Evolutionary conservation across 1,140 invertebrate species (phyloP).

Genomic region (Drosophila navojoa): DNA sequence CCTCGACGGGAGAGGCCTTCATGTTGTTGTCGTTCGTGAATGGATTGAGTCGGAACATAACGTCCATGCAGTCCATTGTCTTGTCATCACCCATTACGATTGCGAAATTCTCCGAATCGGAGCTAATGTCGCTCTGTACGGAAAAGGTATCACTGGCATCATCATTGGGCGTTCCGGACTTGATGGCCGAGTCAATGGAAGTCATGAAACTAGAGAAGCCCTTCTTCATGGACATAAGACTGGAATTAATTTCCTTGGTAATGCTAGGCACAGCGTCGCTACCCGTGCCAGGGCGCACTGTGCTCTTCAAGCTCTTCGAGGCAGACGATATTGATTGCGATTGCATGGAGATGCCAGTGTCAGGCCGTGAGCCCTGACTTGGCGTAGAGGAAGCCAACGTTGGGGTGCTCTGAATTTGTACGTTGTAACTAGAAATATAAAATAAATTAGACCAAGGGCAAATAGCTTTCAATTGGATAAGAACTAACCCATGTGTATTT

Average conservation of each 20-base stretch:
- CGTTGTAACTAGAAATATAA: constrained; percentile 68
- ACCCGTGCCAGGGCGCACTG: constrained; percentile 34
- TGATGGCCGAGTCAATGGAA: constrained; percentile 91
- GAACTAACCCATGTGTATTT: constrained; percentile 79
- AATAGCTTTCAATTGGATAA: not conserved
- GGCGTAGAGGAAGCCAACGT: constrained; percentile 75
- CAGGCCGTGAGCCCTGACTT: constrained; percentile 80
- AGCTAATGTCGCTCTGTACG: constrained; percentile 90
- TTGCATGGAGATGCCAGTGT: constrained; percentile 83
- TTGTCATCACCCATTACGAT: constrained; percentile 88
- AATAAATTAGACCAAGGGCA: not conserved
- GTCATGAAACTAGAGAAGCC: constrained; percentile 91
- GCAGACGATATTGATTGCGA: constrained; percentile 71
- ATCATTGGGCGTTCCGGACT: constrained; percentile 87
- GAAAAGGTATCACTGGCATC: constrained; percentile 89
- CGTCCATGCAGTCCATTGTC: constrained; percentile 87
- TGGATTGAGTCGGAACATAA: constrained; percentile 85
- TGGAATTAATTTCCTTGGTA: constrained; percentile 84
- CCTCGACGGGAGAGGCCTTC: constrained; percentile 87
- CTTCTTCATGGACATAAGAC: constrained; percentile 90
- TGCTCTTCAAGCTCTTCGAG: constrained; percentile 76
- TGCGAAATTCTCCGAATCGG: constrained; percentile 91
- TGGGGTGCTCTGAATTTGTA: constrained; percentile 81
- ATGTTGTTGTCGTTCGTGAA: constrained; percentile 84
- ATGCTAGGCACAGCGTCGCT: constrained; percentile 70